Evolutionary conservation across 2,888 invertebrate species (phyloP).

Genomic region (Heliconius ismenius): DNA sequence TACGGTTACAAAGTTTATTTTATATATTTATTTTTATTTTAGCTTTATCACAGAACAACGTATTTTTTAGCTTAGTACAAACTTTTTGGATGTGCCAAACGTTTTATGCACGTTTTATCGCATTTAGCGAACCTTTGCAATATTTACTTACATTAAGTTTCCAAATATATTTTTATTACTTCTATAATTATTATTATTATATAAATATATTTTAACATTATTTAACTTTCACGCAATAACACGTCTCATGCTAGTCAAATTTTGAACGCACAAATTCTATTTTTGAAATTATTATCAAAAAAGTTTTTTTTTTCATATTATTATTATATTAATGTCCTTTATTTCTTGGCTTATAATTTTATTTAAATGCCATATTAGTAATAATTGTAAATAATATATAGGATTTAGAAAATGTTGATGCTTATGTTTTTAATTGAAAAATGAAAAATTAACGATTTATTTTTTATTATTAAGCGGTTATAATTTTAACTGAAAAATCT

Average conservation of each 20-base stretch:
- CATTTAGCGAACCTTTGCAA: slow-evolving; percentile 71
- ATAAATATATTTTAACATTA: slow-evolving; percentile 52
- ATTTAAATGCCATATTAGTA: slow-evolving; percentile 79
- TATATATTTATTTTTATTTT: slow-evolving; percentile 66
- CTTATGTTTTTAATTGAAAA: slow-evolving; percentile 56
- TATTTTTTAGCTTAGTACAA: slow-evolving; percentile 78
- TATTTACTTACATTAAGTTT: slow-evolving; percentile 67
- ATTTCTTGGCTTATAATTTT: slow-evolving; percentile 60
- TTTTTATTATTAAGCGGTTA: slow-evolving; percentile 55
- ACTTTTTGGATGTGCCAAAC: slow-evolving; percentile 78
- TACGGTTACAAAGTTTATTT: slow-evolving; percentile 40
- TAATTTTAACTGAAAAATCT: slow-evolving; percentile 58
- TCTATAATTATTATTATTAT: slow-evolving; percentile 37
- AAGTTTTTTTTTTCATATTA: slow-evolving; percentile 49
- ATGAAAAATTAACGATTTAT: slow-evolving; percentile 56
- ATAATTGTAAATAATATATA: slow-evolving; percentile 72
- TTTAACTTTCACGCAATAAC: slow-evolving; percentile 76
- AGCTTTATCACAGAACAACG: slow-evolving; percentile 69
- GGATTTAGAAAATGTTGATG: slow-evolving; percentile 68
- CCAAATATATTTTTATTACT: slow-evolving; percentile 54
- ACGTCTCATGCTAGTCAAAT: slow-evolving; percentile 81
- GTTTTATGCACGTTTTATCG: slow-evolving; percentile 70
- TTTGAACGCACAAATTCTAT: slow-evolving; percentile 75
- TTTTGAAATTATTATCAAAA: slow-evolving; percentile 57
- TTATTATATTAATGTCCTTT: slow-evolving; percentile 44